Conservation (phyloP, 1,140 invertebrate genomes). For the Phymastichus coffea region DNA sequence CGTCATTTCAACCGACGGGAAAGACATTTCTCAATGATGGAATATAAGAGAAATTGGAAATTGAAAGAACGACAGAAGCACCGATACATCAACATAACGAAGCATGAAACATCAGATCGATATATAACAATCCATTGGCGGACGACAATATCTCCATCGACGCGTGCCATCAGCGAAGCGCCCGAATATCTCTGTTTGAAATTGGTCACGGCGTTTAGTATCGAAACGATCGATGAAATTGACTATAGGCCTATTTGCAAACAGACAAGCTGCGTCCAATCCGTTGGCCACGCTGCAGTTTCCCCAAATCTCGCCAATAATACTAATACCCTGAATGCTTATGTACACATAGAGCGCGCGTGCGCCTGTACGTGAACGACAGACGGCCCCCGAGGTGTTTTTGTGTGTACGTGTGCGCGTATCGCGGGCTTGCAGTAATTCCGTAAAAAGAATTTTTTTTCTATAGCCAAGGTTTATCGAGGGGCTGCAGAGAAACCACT, state of each 20-base stretch:
- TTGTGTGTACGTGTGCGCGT: slow-evolving; percentile 36
- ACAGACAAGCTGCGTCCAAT: slow-evolving; percentile 57
- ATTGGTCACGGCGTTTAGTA: slow-evolving; percentile 41
- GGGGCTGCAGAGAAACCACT: background rate
- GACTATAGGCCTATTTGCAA: slow-evolving; percentile 53
- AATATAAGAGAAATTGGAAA: too few species aligned
- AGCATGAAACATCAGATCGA: too few species aligned
- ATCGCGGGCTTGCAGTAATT: background rate
- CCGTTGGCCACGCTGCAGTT: slow-evolving; percentile 48
- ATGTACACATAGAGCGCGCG: slow-evolving; percentile 49
- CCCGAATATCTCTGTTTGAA: too few species aligned
- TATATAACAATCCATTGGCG: too few species aligned
- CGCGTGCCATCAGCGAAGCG: too few species aligned
- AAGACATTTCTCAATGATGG: background rate
- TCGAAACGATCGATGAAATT: slow-evolving; percentile 46
- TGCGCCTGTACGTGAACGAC: slow-evolving; percentile 28
- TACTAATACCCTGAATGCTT: slow-evolving; percentile 49
- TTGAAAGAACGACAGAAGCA: too few species aligned
- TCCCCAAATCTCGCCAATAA: slow-evolving; percentile 56
- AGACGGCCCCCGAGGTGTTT: slow-evolving; percentile 45
- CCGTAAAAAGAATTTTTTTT: background rate
- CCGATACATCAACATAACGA: too few species aligned
- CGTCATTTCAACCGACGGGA: too few species aligned
- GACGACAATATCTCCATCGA: too few species aligned
- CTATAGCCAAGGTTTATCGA: background rate